Evolutionary conservation across 2,113 vertebrate genomes (phyloP).

Genomic region (Lates calcarifer): DNA sequence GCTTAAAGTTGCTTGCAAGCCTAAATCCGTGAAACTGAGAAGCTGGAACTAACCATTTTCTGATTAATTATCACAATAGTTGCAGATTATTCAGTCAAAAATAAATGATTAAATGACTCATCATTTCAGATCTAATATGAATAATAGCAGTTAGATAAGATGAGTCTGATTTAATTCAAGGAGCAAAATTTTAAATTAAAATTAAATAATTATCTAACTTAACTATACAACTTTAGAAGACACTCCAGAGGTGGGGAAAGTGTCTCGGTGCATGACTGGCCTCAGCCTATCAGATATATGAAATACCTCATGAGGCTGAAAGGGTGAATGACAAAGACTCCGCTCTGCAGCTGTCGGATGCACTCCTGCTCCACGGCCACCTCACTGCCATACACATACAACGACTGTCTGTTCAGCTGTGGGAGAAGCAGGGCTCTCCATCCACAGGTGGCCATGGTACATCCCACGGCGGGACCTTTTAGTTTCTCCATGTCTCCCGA

Average conservation of each 20-base stretch:
- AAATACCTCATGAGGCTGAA: constrained; percentile 85
- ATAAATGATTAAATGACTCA: background rate
- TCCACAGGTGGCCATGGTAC: constrained; percentile 71
- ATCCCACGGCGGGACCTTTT: constrained; percentile 60
- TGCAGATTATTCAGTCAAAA: background rate
- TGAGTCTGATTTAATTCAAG: background rate
- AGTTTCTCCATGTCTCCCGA: constrained; percentile 76
- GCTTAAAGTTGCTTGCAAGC: background rate
- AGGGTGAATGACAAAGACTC: constrained; percentile 84
- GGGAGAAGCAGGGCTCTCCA: constrained; percentile 83
- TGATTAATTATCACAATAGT: background rate
- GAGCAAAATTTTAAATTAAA: background rate
- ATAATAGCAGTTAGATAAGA: too few species aligned
- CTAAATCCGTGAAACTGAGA: background rate
- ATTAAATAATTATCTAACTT: background rate
- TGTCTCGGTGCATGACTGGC: constrained; percentile 26
- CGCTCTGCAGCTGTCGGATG: constrained; percentile 78
- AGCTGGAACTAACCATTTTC: background rate
- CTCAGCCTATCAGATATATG: constrained; percentile 52
- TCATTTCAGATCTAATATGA: background rate
- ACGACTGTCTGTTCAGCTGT: constrained; percentile 83
- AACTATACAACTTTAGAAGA: constrained; percentile 11
- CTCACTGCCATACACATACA: constrained; percentile 86
- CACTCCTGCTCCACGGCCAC: constrained; percentile 85
- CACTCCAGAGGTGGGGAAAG: background rate